Percentiles rank a stretch among this genome's conserved stretches.
Evolutionary conservation across 35 echinoderm and acorn worm genomes (phyloP).

Genomic region (Ophioderma brevispina): DNA sequence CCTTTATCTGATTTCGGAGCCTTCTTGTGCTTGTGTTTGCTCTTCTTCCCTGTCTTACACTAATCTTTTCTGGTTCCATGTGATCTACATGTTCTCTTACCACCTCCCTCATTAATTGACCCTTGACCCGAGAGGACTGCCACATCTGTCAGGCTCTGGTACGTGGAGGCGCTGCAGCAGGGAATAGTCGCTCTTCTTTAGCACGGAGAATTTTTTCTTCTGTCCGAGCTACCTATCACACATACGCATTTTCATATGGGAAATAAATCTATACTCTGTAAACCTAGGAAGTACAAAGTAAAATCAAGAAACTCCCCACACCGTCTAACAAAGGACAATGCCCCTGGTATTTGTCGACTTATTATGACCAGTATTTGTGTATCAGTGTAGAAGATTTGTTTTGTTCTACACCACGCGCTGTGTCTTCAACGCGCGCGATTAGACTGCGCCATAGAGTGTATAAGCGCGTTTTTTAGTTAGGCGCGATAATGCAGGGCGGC

Average conservation of each 20-base stretch:
- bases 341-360: too few species aligned
- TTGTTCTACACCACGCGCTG: too few species aligned
- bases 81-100: slow-evolving; percentile 10
- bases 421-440: too few species aligned
- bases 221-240: slow-evolving; percentile 43
- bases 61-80: slow-evolving; percentile 17
- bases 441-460: too few species aligned
- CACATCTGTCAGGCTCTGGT: neutral
- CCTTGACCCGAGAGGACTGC: neutral
- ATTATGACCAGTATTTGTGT: too few species aligned
- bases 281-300: neutral
- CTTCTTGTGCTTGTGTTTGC: slow-evolving; percentile 56
- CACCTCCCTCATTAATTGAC: slow-evolving; percentile 14
- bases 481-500: too few species aligned
- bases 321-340: neutral
- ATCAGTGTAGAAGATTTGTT: too few species aligned
- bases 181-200: slow-evolving; percentile 59
- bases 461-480: too few species aligned
- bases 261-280: neutral
- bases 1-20: slow-evolving; percentile 47
- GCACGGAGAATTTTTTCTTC: slow-evolving; percentile 50
- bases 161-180: slow-evolving; percentile 48
- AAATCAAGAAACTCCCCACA: neutral
- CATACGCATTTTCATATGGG: slow-evolving; percentile 64
- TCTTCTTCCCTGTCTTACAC: slow-evolving; percentile 46